Percentiles rank a stretch among this genome's conserved stretches.
These are phyloP conservation scores for Venturia canescens DNA, from an alignment of 1,140 invertebrate genomes.

Conservation along the genomic window DNA sequence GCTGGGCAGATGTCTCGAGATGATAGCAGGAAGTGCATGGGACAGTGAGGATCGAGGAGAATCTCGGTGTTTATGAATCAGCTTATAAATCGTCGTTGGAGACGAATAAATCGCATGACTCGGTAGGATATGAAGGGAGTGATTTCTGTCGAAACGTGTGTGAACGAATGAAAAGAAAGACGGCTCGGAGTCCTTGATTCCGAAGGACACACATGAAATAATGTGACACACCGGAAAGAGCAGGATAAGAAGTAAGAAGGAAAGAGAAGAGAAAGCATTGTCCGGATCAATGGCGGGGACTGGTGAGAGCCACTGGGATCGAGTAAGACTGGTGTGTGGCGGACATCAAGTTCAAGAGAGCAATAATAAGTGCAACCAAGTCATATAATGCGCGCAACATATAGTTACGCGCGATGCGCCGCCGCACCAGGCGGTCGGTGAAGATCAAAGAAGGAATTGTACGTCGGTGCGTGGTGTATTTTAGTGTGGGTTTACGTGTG, in stretches of 20 bases:
- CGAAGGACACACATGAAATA: neutral
- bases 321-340: constrained; percentile 68
- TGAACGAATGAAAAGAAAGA: neutral
- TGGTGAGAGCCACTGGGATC: constrained; percentile 59
- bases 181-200: no score
- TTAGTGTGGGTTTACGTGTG: constrained; percentile 52
- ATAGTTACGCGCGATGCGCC: constrained; percentile 67
- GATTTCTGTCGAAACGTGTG: no score
- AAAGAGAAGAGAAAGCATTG: no score
- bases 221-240: constrained; percentile 20
- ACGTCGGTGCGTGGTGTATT: neutral
- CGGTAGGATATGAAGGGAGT: no score
- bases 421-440: constrained; percentile 61
- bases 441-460: constrained; percentile 71
- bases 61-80: no score
- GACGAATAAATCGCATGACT: no score
- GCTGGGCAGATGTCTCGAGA: no score
- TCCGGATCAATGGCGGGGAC: constrained; percentile 7
- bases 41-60: no score
- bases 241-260: neutral
- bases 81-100: no score
- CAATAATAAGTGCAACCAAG: constrained; percentile 71
- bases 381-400: constrained; percentile 70
- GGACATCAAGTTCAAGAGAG: constrained; percentile 45
- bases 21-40: no score